Conservation (phyloP, 2,797 vertebrate genomes). For the Aldrovandia affinis region DNA sequence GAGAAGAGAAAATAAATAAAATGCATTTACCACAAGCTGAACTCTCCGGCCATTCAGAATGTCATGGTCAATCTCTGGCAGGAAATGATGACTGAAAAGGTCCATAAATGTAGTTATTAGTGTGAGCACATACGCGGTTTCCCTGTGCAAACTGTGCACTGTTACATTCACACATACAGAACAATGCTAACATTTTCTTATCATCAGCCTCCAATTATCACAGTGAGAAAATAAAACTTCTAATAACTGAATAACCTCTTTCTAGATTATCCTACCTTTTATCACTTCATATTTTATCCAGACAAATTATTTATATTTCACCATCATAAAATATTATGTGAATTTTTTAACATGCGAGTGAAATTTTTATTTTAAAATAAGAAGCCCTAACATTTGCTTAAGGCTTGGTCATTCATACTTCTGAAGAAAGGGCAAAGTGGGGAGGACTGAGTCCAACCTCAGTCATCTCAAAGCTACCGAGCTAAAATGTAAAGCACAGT, state of each 20-base stretch:
- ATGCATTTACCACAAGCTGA: slow-evolving; percentile 81
- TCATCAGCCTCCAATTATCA: background rate
- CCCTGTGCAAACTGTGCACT: background rate
- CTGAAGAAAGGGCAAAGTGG: background rate
- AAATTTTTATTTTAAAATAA: background rate
- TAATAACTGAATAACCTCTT: background rate
- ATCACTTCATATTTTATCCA: slow-evolving; percentile 1
- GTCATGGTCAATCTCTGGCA: slow-evolving; percentile 82
- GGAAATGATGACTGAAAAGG: slow-evolving; percentile 70
- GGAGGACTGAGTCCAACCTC: background rate
- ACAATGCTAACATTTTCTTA: background rate
- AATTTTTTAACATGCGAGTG: background rate
- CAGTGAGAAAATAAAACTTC: background rate
- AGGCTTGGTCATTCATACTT: background rate
- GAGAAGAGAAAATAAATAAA: background rate
- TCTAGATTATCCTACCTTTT: background rate
- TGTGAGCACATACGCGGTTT: background rate
- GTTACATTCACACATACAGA: background rate
- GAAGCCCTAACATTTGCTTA: background rate
- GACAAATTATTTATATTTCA: background rate
- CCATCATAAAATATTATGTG: background rate
- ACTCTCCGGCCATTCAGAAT: slow-evolving; percentile 79
- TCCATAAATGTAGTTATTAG: slow-evolving; percentile 17
- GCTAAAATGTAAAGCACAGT: background rate
- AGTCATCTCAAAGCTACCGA: background rate